A percentile compares a stretch with the other conserved stretches of the same genome.
phyloP scores from a whole-genome alignment of 2,888 invertebrate genomes.

The Erannis defoliaria region DNA sequence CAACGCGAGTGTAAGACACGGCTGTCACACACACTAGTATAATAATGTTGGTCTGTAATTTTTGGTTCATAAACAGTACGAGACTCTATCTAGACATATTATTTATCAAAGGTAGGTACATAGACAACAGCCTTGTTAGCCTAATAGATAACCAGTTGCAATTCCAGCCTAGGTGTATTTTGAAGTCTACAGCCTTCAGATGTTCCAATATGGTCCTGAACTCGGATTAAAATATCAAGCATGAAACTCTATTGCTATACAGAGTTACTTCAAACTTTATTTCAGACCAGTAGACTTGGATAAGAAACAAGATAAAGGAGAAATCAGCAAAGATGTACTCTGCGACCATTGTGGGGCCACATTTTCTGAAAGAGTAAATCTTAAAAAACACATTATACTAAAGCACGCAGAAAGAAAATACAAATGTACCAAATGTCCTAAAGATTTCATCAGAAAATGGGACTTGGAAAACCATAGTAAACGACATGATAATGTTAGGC shows the following conservation, averaged over 20 bases:
- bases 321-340: neutral
- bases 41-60: no score
- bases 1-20: no score
- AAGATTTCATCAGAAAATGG: neutral
- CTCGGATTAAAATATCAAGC: neutral
- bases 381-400: neutral
- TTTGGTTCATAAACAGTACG: no score
- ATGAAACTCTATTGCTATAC: neutral
- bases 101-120: no score
- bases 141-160: no score
- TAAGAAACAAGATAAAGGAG: neutral
- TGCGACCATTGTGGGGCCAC: slow-evolving; percentile 9
- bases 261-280: slow-evolving; percentile 1
- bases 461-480: slow-evolving; percentile 2
- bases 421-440: slow-evolving; percentile 20
- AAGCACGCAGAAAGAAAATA: slow-evolving; percentile 13
- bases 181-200: no score
- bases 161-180: no score
- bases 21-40: no score
- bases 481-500: slow-evolving; percentile 8
- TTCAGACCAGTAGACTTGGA: slow-evolving; percentile 1
- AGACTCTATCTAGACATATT: no score
- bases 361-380: neutral
- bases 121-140: no score
- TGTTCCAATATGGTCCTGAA: no score